A percentile compares a stretch with the other conserved stretches of the same genome.
These are phyloP conservation scores for Pao palembangensis DNA, from an alignment of 2,113 vertebrate genomes.

Conservation along the genomic window DNA sequence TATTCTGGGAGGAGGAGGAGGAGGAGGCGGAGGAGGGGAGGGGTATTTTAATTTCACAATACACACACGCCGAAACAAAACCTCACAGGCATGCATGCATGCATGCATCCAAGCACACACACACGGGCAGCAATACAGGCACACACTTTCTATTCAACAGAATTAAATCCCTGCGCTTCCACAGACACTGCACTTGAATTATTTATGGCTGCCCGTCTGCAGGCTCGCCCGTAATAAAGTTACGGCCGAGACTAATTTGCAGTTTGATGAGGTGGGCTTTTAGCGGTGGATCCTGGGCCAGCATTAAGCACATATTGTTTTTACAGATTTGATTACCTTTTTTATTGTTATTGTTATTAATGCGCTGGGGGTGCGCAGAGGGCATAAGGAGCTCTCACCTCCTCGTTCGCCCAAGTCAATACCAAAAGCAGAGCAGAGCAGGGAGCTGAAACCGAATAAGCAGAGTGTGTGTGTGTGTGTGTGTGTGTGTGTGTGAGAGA, in stretches of 20 bases:
- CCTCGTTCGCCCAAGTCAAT: constrained; percentile 33
- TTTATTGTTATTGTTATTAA: constrained; percentile 81
- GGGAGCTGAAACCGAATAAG: constrained; percentile 44
- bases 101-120: constrained; percentile 30
- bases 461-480: too few species aligned
- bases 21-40: too few species aligned
- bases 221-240: constrained; percentile 77
- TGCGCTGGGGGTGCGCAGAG: constrained; percentile 56
- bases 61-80: constrained; percentile 18
- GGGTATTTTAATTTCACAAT: constrained; percentile 49
- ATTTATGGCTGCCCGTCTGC: constrained; percentile 78
- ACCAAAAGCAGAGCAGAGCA: constrained; percentile 43
- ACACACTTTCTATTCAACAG: constrained; percentile 66
- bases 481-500: too few species aligned
- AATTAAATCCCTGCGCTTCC: constrained; percentile 81
- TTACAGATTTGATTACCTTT: constrained; percentile 75
- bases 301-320: constrained; percentile 80
- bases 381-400: constrained; percentile 10
- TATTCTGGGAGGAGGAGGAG: constrained; percentile 2
- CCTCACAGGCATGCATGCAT: background rate
- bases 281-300: constrained; percentile 68
- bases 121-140: constrained; percentile 15
- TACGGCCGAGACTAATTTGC: constrained; percentile 76
- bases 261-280: constrained; percentile 79
- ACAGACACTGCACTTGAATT: constrained; percentile 77